Conservation (phyloP, 1,140 invertebrate species). For the Condylostylus longicornis region DNA sequence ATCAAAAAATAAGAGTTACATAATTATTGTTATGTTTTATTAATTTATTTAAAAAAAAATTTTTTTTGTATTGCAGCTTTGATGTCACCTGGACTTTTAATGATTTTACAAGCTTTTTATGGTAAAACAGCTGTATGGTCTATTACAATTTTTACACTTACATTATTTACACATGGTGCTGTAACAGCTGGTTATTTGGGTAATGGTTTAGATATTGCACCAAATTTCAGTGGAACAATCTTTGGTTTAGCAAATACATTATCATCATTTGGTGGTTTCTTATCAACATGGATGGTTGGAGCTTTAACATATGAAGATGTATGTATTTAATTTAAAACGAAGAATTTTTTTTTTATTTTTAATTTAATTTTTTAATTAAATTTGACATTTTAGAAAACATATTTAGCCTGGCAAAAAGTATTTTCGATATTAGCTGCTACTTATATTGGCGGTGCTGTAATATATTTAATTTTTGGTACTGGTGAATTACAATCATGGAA, state of each 20-base stretch:
- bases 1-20: background rate
- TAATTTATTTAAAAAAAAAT: background rate
- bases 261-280: constrained; percentile 72
- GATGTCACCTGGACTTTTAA: constrained; percentile 43
- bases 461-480: constrained; percentile 52
- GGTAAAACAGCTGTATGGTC: constrained; percentile 51
- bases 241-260: constrained; percentile 83
- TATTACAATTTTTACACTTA: constrained; percentile 57
- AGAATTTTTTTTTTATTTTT: constrained; percentile 13
- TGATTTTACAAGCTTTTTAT: constrained; percentile 53
- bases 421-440: constrained; percentile 65
- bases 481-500: constrained; percentile 48
- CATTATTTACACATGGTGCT: constrained; percentile 65
- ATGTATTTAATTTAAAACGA: constrained; percentile 25
- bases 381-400: constrained; percentile 59
- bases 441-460: constrained; percentile 51
- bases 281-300: constrained; percentile 75
- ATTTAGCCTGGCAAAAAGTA: constrained; percentile 65
- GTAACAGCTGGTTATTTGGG: constrained; percentile 77
- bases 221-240: constrained; percentile 76
- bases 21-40: background rate
- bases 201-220: constrained; percentile 79
- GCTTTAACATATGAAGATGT: constrained; percentile 58
- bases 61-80: constrained; percentile 36
- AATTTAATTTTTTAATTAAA: no score